These are phyloP conservation scores for Edolisoma coerulescens DNA, from an alignment of 2,113 vertebrate genomes.

Conservation along the genomic window DNA sequence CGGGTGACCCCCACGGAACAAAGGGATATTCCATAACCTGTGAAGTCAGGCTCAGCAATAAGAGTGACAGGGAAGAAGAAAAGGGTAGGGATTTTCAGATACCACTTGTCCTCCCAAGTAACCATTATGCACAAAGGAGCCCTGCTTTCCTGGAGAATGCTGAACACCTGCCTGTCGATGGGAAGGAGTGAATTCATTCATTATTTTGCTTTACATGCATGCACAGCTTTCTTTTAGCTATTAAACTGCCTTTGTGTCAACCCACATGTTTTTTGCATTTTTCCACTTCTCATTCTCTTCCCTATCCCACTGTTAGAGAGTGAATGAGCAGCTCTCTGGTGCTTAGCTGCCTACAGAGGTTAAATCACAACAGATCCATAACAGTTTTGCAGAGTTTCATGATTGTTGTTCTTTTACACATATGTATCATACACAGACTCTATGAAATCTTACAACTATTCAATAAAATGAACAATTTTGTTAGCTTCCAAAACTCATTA, in stretches of 20 bases:
- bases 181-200: background rate
- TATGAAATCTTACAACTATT: background rate
- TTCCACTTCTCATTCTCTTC: background rate
- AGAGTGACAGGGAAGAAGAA: background rate
- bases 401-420: background rate
- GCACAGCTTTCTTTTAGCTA: background rate
- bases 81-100: background rate
- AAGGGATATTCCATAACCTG: background rate
- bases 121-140: rapidly evolving
- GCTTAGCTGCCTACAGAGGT: background rate
- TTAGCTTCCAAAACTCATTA: background rate
- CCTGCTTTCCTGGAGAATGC: background rate
- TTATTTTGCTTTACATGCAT: background rate
- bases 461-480: background rate
- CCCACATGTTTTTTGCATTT: rapidly evolving
- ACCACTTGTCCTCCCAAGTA: background rate
- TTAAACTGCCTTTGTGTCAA: background rate
- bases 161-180: rapidly evolving
- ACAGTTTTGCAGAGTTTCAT: background rate
- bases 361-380: background rate
- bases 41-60: background rate
- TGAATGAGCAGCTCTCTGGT: background rate
- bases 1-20: background rate
- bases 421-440: background rate
- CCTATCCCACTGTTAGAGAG: no score